phyloP scores from a whole-genome alignment of 2,888 invertebrate species.

The Agrochola lota region DNA sequence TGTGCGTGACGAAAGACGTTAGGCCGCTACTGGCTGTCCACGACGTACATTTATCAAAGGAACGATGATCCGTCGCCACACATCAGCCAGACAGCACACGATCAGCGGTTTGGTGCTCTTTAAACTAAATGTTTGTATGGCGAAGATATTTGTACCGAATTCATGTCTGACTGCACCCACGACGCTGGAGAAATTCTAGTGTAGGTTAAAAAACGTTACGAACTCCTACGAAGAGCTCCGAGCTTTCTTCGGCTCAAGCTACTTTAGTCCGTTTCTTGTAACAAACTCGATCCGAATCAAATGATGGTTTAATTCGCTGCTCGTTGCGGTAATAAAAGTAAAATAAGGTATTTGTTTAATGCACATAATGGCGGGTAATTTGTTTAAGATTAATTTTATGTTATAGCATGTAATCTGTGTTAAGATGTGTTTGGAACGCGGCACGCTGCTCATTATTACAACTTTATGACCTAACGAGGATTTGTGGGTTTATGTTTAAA shows the following conservation, averaged over 20 bases:
- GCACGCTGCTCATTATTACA: conserved; percentile 35
- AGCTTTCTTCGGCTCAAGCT: conserved; percentile 19
- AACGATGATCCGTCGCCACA: conserved; percentile 57
- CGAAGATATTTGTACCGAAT: conserved; percentile 8
- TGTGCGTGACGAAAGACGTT: conserved; percentile 63
- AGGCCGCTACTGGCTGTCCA: conserved; percentile 45
- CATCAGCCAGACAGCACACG: conserved; percentile 52
- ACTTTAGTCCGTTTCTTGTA: conserved; percentile 15
- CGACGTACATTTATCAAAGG: conserved; percentile 55
- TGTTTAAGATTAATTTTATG: conserved; percentile 52
- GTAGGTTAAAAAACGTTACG: conserved; percentile 12
- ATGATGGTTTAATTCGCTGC: conserved; percentile 46
- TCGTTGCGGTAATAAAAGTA: conserved; percentile 57
- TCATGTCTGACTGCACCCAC: conserved; percentile 17
- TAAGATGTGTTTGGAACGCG: conserved; percentile 38
- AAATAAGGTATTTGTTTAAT: conserved; percentile 57
- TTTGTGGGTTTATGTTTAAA: conserved; percentile 23
- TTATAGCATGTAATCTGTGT: conserved; percentile 50
- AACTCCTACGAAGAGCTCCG: conserved; percentile 21
- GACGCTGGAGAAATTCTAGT: conserved; percentile 21
- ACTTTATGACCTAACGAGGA: conserved; percentile 25
- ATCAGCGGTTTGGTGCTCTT: conserved; percentile 30
- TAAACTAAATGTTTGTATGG: conserved; percentile 32
- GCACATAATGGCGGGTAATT: conserved; percentile 55
- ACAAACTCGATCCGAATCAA: conserved; percentile 49